These are phyloP conservation scores for Lasioglossum calceatum DNA, from an alignment of 2,888 invertebrate genomes.

Conservation along the genomic window DNA sequence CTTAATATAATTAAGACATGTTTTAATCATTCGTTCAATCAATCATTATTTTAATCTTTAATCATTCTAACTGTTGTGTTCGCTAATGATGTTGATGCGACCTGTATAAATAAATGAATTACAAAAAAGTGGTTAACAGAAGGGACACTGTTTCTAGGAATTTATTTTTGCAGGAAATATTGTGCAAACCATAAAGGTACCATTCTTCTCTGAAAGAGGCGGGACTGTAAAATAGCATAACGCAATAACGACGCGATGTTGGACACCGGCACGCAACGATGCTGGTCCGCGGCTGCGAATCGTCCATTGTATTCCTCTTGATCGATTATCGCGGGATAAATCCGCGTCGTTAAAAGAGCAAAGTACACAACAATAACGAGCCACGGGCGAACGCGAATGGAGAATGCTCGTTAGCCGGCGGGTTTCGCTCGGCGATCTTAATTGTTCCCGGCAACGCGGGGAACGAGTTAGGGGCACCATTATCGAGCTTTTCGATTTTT, in stretches of 20 bases:
- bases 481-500: slow-evolving; percentile 44
- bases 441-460: slow-evolving; percentile 51
- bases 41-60: too few relatives aligned
- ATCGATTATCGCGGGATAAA: slow-evolving; percentile 45
- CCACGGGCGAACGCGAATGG: not conserved
- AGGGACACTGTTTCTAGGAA: not conserved
- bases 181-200: not conserved
- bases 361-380: slow-evolving; percentile 52
- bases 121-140: too few relatives aligned
- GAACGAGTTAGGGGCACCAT: slow-evolving; percentile 32
- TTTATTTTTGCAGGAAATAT: not conserved
- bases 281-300: slow-evolving; percentile 23
- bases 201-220: not conserved
- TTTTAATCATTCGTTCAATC: too few relatives aligned
- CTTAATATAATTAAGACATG: too few relatives aligned
- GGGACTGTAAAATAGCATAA: not conserved
- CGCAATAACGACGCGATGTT: slow-evolving; percentile 30
- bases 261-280: slow-evolving; percentile 24
- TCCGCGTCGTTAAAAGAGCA: slow-evolving; percentile 49
- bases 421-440: slow-evolving; percentile 55
- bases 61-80: too few relatives aligned
- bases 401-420: slow-evolving; percentile 55
- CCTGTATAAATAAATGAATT: too few relatives aligned
- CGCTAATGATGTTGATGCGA: too few relatives aligned
- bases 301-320: slow-evolving; percentile 43